Base-by-base conservation (phyloP, 2,113 vertebrate species). In the Cephalopholis sonnerati region DNA sequence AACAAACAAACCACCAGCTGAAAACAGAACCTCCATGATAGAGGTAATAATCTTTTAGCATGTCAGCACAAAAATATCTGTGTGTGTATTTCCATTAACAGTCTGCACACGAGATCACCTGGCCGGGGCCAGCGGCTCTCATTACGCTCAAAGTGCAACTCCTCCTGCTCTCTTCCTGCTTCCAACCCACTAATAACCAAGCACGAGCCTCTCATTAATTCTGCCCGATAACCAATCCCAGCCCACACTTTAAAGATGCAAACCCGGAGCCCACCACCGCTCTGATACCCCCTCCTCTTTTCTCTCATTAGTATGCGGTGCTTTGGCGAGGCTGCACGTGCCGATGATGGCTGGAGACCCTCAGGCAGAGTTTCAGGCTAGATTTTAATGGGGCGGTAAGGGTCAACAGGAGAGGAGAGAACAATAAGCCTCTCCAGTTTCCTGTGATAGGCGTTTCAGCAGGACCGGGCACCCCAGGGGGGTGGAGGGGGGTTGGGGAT, bases 331-430 rank as follows among this genome's bases (percentile, higher is more conserved):
- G 72, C 83, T 54, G 69, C 29, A 32, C 16, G 73, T 74, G 78
- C 82, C 63, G 62, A 78, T 90, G 90, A 91, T 90, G 85, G 90
- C 87, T 91, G 85, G 62, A 93, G 91, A 84, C 90, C 94, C 92
- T 93, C 83, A 81, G 94, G 95, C 93, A 7, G 74, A 22, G 94
- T 94, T 94, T 85, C 77, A 88, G 94, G 95, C 94, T 92, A 92
- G 73, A 88, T 93, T 93, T 95, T 95, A 96, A 96, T 95, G 87
- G 93, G 93, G 57, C 91, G 73, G 81, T 79, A 18, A 80, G 90
- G 91, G 92, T 94, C 92, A 93, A 65, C 85, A 36, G 80, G 69
- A 82, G 87, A 85, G 77, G 71, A 77, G 81, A 89, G 85, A 89
- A 93, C 91, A 92, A 91, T 89, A 81, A 82, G 25, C 74, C 72